These are phyloP conservation scores for Aepyceros melampus DNA, from an alignment of 2,113 vertebrate species.

Conservation along the genomic window DNA sequence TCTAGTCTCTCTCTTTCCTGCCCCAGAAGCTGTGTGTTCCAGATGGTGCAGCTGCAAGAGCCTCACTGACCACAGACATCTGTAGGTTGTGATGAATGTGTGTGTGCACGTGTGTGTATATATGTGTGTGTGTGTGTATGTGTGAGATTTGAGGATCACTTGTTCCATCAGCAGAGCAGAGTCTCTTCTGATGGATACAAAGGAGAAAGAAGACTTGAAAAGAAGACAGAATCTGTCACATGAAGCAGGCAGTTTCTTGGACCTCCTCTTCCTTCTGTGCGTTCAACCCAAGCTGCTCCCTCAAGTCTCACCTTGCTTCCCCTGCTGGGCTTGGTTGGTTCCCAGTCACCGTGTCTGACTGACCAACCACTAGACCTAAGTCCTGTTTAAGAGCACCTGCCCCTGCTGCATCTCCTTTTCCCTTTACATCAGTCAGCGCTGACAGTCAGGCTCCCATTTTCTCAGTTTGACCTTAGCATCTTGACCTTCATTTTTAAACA, in stretches of 20 bases:
- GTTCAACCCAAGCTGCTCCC: not conserved
- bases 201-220: not conserved
- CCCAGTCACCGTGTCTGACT: not conserved
- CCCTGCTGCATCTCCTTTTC: not conserved
- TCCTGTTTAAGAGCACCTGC: not conserved
- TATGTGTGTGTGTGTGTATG: too few relatives aligned
- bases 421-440: not conserved
- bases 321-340: not conserved
- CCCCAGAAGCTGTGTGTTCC: not conserved
- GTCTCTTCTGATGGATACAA: not conserved
- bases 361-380: not conserved
- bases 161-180: not conserved
- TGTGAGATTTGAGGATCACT: not conserved
- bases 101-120: rapidly evolving
- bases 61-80: not conserved
- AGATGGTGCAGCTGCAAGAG: not conserved
- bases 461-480: not conserved
- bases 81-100: not conserved
- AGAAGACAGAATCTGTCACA: not conserved
- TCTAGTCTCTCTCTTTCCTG: not conserved
- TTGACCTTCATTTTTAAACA: not conserved
- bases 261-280: not conserved
- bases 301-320: not conserved
- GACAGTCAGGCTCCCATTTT: not conserved
- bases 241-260: not conserved